A percentile compares a stretch with the other conserved stretches of the same genome.
Conservation (phyloP, 2,888 invertebrate genomes). For the Serrognathus titanus region DNA sequence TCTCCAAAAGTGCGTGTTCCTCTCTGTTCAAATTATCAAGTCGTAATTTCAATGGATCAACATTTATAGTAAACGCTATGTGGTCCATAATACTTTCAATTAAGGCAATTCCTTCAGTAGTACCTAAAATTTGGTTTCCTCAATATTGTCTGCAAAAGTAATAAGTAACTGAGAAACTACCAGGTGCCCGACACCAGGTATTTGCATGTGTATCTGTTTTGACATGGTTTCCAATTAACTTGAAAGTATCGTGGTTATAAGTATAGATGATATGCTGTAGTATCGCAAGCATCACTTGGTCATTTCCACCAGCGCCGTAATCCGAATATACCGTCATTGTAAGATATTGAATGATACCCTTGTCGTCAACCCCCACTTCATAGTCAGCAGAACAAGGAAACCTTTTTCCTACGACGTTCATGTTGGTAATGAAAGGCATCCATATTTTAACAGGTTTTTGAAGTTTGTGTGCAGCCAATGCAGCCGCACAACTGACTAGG, state of each 20-base stretch:
- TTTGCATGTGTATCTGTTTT: conserved; percentile 64
- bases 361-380: conserved; percentile 61
- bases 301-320: conserved; percentile 54
- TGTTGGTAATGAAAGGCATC: conserved; percentile 68
- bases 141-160: neutral
- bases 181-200: conserved; percentile 66
- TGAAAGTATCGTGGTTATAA: conserved; percentile 58
- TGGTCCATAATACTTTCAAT: conserved; percentile 67
- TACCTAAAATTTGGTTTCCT: conserved; percentile 45
- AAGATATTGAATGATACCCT: conserved; percentile 67
- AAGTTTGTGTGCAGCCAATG: conserved; percentile 64
- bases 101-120: conserved; percentile 61
- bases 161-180: conserved; percentile 42
- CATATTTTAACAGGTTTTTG: conserved; percentile 67
- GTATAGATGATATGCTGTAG: conserved; percentile 52
- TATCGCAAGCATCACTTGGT: conserved; percentile 45
- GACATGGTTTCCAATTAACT: conserved; percentile 48
- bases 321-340: conserved; percentile 56
- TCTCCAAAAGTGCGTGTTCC: conserved; percentile 43
- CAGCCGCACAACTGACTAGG: conserved; percentile 61
- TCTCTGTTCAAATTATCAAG: conserved; percentile 51
- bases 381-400: conserved; percentile 60
- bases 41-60: conserved; percentile 60
- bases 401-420: conserved; percentile 68
- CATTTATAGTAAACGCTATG: conserved; percentile 54